phyloP scores from a whole-genome alignment of 2,888 invertebrate genomes.

The Sinhomidia bicolor region DNA sequence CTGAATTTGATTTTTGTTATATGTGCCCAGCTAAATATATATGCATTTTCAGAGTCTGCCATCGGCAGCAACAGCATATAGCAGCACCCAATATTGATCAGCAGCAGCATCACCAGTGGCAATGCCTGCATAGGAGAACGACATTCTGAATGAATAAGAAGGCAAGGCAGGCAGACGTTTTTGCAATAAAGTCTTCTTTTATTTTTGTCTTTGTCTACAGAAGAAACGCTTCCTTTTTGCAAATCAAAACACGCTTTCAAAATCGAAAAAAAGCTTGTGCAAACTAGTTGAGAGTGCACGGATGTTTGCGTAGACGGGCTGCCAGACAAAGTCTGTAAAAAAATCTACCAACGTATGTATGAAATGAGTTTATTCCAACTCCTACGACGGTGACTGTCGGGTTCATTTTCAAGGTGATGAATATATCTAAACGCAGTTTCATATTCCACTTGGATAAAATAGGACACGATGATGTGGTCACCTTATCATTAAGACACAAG shows the following conservation, averaged over 20 bases:
- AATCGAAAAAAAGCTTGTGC: not conserved
- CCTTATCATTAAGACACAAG: no score
- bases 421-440: not conserved
- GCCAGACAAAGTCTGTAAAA: not conserved
- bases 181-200: not conserved
- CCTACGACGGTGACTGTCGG: not conserved
- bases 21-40: no score
- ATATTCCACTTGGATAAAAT: not conserved
- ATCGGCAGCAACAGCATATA: not conserved
- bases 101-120: no score
- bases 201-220: constrained; percentile 10
- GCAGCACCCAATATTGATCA: constrained; percentile 11
- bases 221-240: not conserved
- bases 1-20: not conserved
- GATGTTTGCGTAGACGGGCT: not conserved
- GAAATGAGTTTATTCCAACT: constrained; percentile 20
- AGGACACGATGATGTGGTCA: not conserved
- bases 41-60: not conserved
- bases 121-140: not conserved
- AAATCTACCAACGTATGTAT: no score
- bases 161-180: not conserved
- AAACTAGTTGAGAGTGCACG: not conserved
- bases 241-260: not conserved
- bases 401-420: constrained; percentile 1
- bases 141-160: not conserved